A percentile compares a stretch with the other conserved stretches of the same genome.
phyloP scores from a whole-genome alignment of 1,140 invertebrate species.

The Tetramorium simillimum region DNA sequence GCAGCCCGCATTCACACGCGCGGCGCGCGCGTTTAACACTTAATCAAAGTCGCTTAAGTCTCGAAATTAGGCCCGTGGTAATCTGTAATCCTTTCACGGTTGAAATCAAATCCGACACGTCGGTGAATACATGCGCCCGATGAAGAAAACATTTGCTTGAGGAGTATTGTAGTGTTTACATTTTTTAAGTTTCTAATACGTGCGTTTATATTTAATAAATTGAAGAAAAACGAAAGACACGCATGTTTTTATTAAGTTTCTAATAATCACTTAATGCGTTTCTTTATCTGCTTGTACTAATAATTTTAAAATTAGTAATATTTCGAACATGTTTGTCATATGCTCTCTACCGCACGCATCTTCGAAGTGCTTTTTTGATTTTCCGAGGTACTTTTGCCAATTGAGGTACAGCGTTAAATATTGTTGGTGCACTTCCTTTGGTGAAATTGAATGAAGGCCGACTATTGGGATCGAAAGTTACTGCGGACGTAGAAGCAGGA shows the following conservation, averaged over 20 bases:
- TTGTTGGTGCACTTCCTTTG: constrained; percentile 78
- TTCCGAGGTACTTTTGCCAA: constrained; percentile 70
- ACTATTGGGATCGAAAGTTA: constrained; percentile 81
- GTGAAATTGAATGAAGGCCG: constrained; percentile 83
- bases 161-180: background rate
- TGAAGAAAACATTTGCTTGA: background rate
- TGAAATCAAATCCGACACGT: background rate
- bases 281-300: background rate
- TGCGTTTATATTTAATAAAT: background rate
- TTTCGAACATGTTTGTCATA: constrained; percentile 43
- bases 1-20: constrained; percentile 15
- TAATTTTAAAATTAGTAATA: background rate
- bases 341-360: constrained; percentile 77
- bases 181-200: background rate
- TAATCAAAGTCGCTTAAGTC: background rate
- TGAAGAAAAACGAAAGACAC: background rate
- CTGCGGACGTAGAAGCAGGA: constrained; percentile 65
- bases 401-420: constrained; percentile 78
- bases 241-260: background rate
- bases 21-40: constrained; percentile 3
- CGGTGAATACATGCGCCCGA: too few species aligned
- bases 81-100: background rate
- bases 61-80: background rate
- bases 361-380: constrained; percentile 83
- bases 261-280: background rate